Evolutionary conservation across 1,140 invertebrate species (phyloP).

Genomic region (Chrysomallon squamiferum): DNA sequence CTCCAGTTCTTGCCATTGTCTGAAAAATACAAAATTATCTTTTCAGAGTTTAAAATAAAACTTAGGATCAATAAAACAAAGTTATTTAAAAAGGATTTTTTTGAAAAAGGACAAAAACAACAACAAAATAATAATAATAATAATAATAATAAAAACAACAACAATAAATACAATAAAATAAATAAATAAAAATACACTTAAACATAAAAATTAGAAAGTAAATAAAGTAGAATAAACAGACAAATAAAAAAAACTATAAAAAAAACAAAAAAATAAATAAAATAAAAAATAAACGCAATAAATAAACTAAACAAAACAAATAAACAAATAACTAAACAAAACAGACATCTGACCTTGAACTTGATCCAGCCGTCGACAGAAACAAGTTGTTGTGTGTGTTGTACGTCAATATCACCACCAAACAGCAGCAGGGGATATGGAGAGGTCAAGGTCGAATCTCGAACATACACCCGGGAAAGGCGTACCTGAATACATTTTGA

Average conservation of each 20-base stretch:
- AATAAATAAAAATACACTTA: no score
- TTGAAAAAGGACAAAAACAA: no score
- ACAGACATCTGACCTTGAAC: conserved; percentile 68
- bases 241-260: no score
- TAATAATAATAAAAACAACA: no score
- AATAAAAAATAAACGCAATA: no score
- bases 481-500: conserved; percentile 53
- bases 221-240: no score
- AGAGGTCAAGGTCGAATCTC: conserved; percentile 81
- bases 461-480: conserved; percentile 71
- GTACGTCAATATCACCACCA: conserved; percentile 67
- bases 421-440: conserved; percentile 79
- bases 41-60: not conserved
- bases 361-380: conserved; percentile 79
- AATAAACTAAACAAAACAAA: no score
- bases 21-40: conserved; percentile 15
- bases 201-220: no score
- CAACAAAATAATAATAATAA: no score
- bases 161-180: no score
- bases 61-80: not conserved
- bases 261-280: no score
- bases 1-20: conserved; percentile 54
- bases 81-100: not conserved
- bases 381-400: conserved; percentile 53
- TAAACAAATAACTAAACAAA: no score